These are phyloP conservation scores for Tribolium freemani DNA, from an alignment of 2,888 invertebrate species.

Conservation along the genomic window DNA sequence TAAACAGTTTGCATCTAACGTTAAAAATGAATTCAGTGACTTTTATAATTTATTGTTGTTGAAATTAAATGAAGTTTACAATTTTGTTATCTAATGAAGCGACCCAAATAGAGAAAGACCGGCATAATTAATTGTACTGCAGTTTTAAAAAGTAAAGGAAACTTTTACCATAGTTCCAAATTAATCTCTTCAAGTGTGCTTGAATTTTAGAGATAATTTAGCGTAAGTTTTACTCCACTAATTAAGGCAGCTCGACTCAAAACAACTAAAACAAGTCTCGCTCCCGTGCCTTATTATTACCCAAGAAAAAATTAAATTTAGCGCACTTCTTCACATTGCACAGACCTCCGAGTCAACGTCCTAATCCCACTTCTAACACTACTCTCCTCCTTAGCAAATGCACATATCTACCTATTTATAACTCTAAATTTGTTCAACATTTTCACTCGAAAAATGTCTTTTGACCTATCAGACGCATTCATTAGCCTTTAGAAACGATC, in stretches of 20 bases:
- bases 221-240: background rate
- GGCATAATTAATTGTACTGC: too few relatives aligned
- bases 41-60: too few relatives aligned
- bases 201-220: background rate
- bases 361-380: background rate
- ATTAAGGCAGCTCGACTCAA: background rate
- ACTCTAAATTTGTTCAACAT: background rate
- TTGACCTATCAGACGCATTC: background rate
- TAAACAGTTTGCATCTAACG: too few relatives aligned
- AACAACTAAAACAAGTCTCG: background rate
- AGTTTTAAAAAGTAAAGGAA: too few relatives aligned
- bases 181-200: too few relatives aligned
- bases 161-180: too few relatives aligned
- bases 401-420: background rate
- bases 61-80: too few relatives aligned
- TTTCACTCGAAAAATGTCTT: background rate
- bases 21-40: too few relatives aligned
- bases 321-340: background rate
- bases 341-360: background rate
- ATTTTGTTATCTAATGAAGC: too few relatives aligned
- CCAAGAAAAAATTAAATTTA: background rate
- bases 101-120: too few relatives aligned
- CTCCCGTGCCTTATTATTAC: background rate
- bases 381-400: background rate
- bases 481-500: background rate